A percentile compares a stretch with the other conserved stretches of the same genome.
Evolutionary conservation across 2,113 vertebrate species (phyloP).

Genomic region (Dromas ardeola): DNA sequence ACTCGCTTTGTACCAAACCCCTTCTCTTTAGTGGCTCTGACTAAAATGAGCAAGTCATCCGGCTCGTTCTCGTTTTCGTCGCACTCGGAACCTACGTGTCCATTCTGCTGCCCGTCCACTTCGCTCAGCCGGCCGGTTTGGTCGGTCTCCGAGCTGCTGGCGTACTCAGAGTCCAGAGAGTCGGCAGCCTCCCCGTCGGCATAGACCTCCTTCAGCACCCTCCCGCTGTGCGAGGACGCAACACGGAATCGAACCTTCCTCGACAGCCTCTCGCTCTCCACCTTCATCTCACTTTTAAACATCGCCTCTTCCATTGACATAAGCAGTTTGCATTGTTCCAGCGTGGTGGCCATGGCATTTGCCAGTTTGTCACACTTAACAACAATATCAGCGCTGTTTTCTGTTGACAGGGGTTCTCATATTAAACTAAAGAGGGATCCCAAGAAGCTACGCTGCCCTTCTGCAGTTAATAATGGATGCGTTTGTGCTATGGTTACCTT

Average conservation of each 20-base stretch:
- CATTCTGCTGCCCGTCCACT: constrained; percentile 74
- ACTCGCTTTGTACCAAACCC: constrained; percentile 87
- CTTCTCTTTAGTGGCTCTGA: constrained; percentile 84
- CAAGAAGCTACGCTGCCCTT: constrained; percentile 72
- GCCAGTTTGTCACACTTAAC: constrained; percentile 62
- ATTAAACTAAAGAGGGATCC: constrained; percentile 68
- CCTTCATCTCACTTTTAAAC: constrained; percentile 68
- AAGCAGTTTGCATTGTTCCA: constrained; percentile 79
- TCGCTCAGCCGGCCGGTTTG: constrained; percentile 86
- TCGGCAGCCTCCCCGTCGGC: constrained; percentile 83
- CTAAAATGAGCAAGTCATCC: constrained; percentile 85
- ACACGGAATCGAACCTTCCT: constrained; percentile 94
- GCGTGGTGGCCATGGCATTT: background rate
- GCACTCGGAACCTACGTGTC: constrained; percentile 79
- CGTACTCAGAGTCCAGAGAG: constrained; percentile 90
- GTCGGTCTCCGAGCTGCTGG: constrained; percentile 87
- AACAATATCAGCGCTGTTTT: constrained; percentile 50
- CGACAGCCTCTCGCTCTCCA: constrained; percentile 74
- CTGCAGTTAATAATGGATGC: constrained; percentile 90
- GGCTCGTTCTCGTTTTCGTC: constrained; percentile 84
- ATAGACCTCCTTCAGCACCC: constrained; percentile 94
- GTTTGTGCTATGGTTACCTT: constrained; percentile 89
- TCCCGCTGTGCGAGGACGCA: constrained; percentile 90
- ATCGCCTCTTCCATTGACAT: constrained; percentile 74
- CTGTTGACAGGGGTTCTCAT: constrained; percentile 64